phyloP scores from a whole-genome alignment of 2,888 invertebrate species.

The Sinopyrophorus schimmeli region DNA sequence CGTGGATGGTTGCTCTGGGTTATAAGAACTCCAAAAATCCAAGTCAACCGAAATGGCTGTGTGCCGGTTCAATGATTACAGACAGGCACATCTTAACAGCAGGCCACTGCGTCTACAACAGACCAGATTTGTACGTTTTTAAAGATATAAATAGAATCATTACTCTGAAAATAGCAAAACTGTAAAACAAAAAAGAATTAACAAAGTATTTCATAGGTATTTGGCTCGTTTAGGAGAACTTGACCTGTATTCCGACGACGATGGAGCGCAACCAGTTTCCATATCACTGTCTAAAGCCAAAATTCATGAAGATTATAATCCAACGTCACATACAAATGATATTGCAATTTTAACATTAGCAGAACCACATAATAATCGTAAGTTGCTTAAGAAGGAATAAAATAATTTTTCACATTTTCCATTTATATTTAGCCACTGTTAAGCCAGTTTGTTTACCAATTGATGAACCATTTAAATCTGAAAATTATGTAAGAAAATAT shows the following conservation, averaged over 20 bases:
- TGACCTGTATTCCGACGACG: conserved; percentile 65
- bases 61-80: conserved; percentile 73
- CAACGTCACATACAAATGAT: conserved; percentile 66
- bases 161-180: not conserved
- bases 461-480: conserved; percentile 57
- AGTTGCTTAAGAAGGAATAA: conserved; percentile 20
- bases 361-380: conserved; percentile 54
- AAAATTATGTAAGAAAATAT: conserved; percentile 60
- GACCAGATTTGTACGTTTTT: conserved; percentile 66
- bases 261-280: conserved; percentile 67
- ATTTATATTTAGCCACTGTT: conserved; percentile 62
- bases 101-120: conserved; percentile 70
- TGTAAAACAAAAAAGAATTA: not conserved
- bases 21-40: conserved; percentile 59
- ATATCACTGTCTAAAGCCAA: conserved; percentile 63
- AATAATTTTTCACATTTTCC: not conserved
- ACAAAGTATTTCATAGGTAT: conserved; percentile 56
- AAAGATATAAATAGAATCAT: no score
- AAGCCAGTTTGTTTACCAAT: conserved; percentile 77
- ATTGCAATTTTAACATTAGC: conserved; percentile 74
- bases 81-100: conserved; percentile 76
- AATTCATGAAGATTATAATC: conserved; percentile 70
- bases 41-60: conserved; percentile 55
- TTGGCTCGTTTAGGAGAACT: conserved; percentile 78
- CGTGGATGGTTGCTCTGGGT: conserved; percentile 78